phyloP scores from a whole-genome alignment of 2,888 invertebrate species.

The Acronicta aceris region DNA sequence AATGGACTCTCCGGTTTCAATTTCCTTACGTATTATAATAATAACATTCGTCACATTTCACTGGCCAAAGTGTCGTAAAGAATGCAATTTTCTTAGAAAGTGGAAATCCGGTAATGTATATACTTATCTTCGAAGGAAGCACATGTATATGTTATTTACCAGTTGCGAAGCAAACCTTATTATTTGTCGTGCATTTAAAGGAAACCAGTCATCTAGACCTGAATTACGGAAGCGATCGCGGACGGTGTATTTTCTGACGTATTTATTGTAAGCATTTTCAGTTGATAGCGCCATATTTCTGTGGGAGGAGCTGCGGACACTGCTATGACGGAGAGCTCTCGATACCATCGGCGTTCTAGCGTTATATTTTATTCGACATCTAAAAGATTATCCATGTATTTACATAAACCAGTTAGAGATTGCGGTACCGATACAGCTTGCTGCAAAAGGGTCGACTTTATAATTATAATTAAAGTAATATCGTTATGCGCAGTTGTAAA shows the following conservation, averaged over 20 bases:
- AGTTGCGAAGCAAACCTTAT: constrained; percentile 34
- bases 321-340: constrained; percentile 26
- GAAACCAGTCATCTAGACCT: constrained; percentile 40
- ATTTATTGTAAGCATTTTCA: constrained; percentile 64
- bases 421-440: constrained; percentile 15
- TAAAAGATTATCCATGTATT: constrained; percentile 38
- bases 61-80: constrained; percentile 12
- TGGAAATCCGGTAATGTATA: constrained; percentile 18
- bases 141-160: constrained; percentile 25
- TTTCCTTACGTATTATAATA: not conserved
- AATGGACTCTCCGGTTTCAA: too few relatives aligned
- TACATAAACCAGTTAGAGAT: constrained; percentile 46
- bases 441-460: constrained; percentile 21
- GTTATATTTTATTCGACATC: constrained; percentile 44
- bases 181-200: constrained; percentile 29
- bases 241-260: constrained; percentile 56
- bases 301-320: constrained; percentile 35
- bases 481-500: constrained; percentile 10
- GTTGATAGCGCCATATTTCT: constrained; percentile 56
- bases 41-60: constrained; percentile 14
- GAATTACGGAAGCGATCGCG: constrained; percentile 61
- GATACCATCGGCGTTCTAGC: constrained; percentile 40
- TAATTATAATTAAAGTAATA: constrained; percentile 18
- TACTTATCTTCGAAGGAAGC: constrained; percentile 16
- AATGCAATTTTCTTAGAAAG: constrained; percentile 30